These are phyloP conservation scores for Conus ventricosus DNA, from an alignment of 1,140 invertebrate species.

Conservation along the genomic window DNA sequence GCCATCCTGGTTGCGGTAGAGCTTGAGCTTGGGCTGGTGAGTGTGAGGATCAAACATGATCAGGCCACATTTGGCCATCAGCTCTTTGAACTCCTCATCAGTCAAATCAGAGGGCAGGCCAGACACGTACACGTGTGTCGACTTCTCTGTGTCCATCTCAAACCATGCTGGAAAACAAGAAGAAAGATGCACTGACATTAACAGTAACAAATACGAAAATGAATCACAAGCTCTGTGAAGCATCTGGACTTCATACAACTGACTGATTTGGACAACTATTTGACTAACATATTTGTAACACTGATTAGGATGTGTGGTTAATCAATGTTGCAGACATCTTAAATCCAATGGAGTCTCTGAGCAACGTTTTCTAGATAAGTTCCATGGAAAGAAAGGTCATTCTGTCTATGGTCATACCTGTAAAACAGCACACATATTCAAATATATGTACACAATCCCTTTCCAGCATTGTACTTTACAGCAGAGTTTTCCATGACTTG, in stretches of 20 bases:
- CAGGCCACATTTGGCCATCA: constrained; percentile 98
- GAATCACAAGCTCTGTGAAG: background rate
- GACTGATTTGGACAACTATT: too few species aligned
- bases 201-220: background rate
- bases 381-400: too few species aligned
- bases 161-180: constrained; percentile 84
- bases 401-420: too few species aligned
- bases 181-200: background rate
- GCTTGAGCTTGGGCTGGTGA: constrained; percentile 93
- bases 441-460: too few species aligned
- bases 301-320: too few species aligned
- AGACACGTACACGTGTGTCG: constrained; percentile 97
- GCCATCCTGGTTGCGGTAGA: constrained; percentile 89
- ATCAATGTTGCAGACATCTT: too few species aligned
- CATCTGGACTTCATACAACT: background rate
- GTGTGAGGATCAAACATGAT: constrained; percentile 90
- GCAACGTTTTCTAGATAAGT: too few species aligned
- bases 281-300: too few species aligned
- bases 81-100: constrained; percentile 83
- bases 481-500: too few species aligned
- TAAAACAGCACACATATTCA: too few species aligned
- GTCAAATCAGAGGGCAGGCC: constrained; percentile 93
- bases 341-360: too few species aligned
- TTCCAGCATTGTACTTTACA: too few species aligned
- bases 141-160: constrained; percentile 92